phyloP scores from a whole-genome alignment of 2,113 vertebrate genomes.

The Xiphias gladius region DNA sequence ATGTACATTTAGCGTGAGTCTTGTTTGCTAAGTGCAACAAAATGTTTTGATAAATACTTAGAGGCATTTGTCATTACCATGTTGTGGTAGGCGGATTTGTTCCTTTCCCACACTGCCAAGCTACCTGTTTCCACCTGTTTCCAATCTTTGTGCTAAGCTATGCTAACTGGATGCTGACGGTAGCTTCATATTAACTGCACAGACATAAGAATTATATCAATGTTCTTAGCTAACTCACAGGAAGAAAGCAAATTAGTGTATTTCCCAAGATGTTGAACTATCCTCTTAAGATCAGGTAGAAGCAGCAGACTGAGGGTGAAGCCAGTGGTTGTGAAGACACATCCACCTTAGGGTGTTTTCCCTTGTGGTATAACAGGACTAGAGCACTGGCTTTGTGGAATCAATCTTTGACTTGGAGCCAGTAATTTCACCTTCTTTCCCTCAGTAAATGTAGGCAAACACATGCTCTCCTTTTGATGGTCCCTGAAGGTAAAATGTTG shows the following conservation, averaged over 20 bases:
- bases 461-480: slow-evolving; percentile 30
- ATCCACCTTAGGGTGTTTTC: slow-evolving; percentile 15
- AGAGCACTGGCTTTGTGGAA: slow-evolving; percentile 8
- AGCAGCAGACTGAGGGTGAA: background rate
- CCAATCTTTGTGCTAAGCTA: background rate
- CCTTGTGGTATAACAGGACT: slow-evolving; percentile 6
- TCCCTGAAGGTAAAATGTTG: slow-evolving; percentile 34
- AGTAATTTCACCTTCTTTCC: slow-evolving; percentile 36
- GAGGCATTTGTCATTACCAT: too few species aligned
- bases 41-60: background rate
- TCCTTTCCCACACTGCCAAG: background rate
- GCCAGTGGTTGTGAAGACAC: slow-evolving; percentile 5
- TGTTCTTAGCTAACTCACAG: background rate
- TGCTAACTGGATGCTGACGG: background rate
- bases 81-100: background rate
- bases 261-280: background rate
- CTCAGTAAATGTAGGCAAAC: background rate
- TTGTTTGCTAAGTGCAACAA: background rate
- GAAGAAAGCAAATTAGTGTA: background rate
- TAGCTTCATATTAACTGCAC: background rate
- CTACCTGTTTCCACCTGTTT: background rate
- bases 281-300: slow-evolving; percentile 1
- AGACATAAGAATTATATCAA: background rate
- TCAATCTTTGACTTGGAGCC: slow-evolving; percentile 17
- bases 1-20: background rate